Percentiles rank a stretch among this genome's conserved stretches.
These are phyloP conservation scores for Cinara cedri DNA, from an alignment of 2,888 invertebrate genomes.

Conservation along the genomic window DNA sequence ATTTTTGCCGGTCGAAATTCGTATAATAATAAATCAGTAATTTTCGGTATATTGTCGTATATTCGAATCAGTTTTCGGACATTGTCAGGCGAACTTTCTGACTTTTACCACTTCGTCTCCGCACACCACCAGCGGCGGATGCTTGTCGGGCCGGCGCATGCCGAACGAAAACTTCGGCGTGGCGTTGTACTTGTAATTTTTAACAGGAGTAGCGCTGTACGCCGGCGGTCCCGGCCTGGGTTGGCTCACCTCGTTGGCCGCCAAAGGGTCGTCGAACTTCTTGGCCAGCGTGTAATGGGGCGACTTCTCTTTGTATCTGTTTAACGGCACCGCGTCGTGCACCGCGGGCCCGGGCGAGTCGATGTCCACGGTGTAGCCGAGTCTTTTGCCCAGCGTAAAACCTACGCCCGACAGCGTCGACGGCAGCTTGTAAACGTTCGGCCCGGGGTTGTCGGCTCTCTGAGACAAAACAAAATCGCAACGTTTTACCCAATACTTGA, in stretches of 20 bases:
- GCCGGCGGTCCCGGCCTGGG: slow-evolving; percentile 16
- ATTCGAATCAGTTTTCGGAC: too few relatives aligned
- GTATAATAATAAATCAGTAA: too few relatives aligned
- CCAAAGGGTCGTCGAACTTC: slow-evolving; percentile 3
- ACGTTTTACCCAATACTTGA: too few relatives aligned
- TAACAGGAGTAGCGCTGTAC: not conserved
- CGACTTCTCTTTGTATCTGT: slow-evolving; percentile 8
- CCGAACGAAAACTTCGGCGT: slow-evolving; percentile 43
- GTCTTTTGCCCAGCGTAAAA: not conserved
- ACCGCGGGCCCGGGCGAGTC: slow-evolving; percentile 22
- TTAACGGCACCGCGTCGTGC: slow-evolving; percentile 3
- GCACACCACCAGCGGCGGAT: slow-evolving; percentile 21
- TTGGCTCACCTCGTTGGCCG: not conserved
- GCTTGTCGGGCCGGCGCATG: slow-evolving; percentile 26
- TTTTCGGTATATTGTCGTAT: too few relatives aligned
- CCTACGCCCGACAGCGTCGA: slow-evolving; percentile 4
- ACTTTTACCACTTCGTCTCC: not conserved
- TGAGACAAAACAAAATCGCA: not conserved
- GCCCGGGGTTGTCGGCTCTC: slow-evolving; percentile 2
- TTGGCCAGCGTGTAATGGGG: not conserved
- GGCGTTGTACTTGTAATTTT: slow-evolving; percentile 2
- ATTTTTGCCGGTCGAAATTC: too few relatives aligned
- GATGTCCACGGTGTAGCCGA: not conserved
- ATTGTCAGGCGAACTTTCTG: too few relatives aligned
- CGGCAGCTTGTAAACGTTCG: slow-evolving; percentile 35